A percentile compares a stretch with the other conserved stretches of the same genome.
Conservation (phyloP, 2,797 vertebrate genomes). For the Sebastiscus tertius region DNA sequence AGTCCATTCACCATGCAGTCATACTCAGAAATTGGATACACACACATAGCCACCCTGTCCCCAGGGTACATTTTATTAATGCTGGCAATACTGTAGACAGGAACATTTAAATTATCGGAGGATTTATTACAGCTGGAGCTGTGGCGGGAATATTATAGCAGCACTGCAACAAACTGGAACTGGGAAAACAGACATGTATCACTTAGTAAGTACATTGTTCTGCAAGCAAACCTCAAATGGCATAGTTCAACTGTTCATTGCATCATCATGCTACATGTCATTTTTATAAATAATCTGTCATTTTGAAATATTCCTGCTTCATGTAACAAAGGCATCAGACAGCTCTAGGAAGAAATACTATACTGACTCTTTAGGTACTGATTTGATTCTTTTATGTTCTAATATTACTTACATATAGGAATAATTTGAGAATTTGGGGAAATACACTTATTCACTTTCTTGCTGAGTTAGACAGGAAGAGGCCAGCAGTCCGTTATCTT, state of each 20-base stretch:
- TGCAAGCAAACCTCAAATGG: background rate
- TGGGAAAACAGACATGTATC: conserved; percentile 1
- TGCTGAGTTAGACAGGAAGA: background rate
- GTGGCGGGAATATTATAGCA: conserved; percentile 27
- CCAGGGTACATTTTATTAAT: conserved; percentile 67
- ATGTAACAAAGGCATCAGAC: background rate
- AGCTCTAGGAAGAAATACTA: background rate
- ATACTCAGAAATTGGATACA: background rate
- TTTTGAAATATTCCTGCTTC: background rate
- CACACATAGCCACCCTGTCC: background rate
- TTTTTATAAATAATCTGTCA: conserved; percentile 4
- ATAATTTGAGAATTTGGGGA: background rate
- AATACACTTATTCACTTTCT: background rate
- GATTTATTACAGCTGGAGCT: conserved; percentile 53
- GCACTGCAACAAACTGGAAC: conserved; percentile 7
- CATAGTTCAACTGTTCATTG: background rate
- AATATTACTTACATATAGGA: background rate
- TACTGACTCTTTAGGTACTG: background rate
- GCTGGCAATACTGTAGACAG: conserved; percentile 45
- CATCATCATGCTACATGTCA: background rate
- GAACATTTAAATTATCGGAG: conserved; percentile 55
- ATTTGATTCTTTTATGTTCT: background rate
- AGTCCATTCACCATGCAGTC: background rate
- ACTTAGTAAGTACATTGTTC: background rate
- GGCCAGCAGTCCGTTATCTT: background rate